Evolutionary conservation across 1,140 invertebrate species (phyloP), one percentile per base, ranked within the genome.

Genomic region (Kradibia gibbosae): DNA sequence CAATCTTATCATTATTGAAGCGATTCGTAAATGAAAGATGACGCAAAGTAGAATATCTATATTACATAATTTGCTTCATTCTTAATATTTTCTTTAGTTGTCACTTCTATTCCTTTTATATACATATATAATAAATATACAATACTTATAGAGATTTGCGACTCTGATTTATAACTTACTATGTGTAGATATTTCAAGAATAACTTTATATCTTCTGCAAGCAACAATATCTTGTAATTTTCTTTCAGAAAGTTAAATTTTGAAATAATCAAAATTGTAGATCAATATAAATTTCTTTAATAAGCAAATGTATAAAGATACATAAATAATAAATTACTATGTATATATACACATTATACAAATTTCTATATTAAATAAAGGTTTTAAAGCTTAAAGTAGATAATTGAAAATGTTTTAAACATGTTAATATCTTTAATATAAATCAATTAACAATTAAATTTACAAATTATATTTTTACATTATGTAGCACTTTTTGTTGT

Each of bases 381-480:
- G 31, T 42, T 31, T 3, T 39, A 67, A 53, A 2, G 70, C 53
- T 71, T 36, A 50, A 4, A 50, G 67, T 34, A 53, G 7, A 67
- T 1, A 78, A 67, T n/a, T 34, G n/a, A 67, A 53, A 34, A 67
- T n/a, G 67, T 20, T 67, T 22, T 53, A 67, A n/a, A 22, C 10
- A 3, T 77, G 34, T 28, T 31, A 53, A 67, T 65, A 60, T 28
- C 15, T 42, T 71, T 48, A 78, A 67, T 78, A 31, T 55, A 78
- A 65, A 62, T 77, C 31, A 5, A n/a, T 11, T 45, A 78, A 78
- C 60, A 53, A 53, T 65, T 48, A 34, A 20, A 65, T 48, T 20
- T 34, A 42, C 53, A 78, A 67, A 50, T 65, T 67, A 78, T 25
- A 77, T 77, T 65, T 65, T 79, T 71, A 79, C 65, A 79, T 34